Evolutionary conservation across 1,140 invertebrate species (phyloP), one percentile per base, ranked within the genome.

Genomic region (Tribolium castaneum): DNA sequence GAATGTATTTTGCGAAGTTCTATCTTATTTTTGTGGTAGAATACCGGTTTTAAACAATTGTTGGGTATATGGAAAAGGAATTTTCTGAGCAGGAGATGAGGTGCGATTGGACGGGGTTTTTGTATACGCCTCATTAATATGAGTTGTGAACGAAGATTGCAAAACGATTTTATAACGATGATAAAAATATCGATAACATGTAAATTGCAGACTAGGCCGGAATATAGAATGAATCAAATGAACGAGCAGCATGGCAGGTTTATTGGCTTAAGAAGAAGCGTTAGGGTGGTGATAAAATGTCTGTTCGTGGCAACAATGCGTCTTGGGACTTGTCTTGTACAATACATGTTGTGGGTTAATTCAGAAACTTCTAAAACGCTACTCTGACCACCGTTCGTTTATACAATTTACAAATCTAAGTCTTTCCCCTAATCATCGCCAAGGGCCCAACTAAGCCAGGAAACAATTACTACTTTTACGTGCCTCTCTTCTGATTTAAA

Each of bases 141-240:
- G 59, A 66, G 59, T 66, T 66, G 59, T 66, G 30, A 30, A 66
- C 13, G 59, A 66, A 66, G 83, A 85, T 85, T 81, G 81, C 82
- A 82, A 83, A 83, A 83, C 83, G 83, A 85, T 84, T 85, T 85
- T 81, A 82, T 84, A 84, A 85, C 83, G 83, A 83, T 82, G 81
- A 85, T 84, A 84, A 86, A 86, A 86, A 86, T 86, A 86, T 86
- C 84, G 84, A 86, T 86, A 85, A 85, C 83, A 86, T 86, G 85
- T 86, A 86, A 86, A 86, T 86, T 85, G 82, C 78, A 81, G 70
- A 82, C 82, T 80, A 80, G 74, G 56, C 77, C 59, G 80, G 85
- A 86, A 86, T 86, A 85, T 86, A 80, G 82, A 86, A 85, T 84
- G 85, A 84, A 85, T 85, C 81, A 85, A 86, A 85, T 83, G 83